These are phyloP conservation scores for Pogonocherus hispidulus DNA, from an alignment of 2,888 invertebrate genomes.

Conservation along the genomic window DNA sequence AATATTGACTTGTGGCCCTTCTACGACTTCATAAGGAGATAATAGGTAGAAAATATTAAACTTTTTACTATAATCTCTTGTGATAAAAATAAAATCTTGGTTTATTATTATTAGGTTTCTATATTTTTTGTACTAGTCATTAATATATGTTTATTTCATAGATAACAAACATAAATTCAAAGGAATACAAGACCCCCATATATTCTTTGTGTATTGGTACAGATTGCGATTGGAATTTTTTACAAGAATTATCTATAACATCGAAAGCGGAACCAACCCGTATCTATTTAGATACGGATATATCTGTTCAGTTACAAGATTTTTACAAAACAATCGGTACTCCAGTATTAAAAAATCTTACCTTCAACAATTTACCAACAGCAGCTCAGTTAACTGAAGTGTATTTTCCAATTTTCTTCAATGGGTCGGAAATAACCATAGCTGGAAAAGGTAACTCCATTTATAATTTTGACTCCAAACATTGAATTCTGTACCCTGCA, in stretches of 20 bases:
- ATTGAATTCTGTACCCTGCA: no score
- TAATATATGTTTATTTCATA: constrained; percentile 33
- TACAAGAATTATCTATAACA: constrained; percentile 74
- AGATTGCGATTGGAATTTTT: constrained; percentile 75
- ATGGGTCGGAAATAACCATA: constrained; percentile 75
- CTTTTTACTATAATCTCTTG: no score
- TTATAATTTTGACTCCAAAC: not conserved
- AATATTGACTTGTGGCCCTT: no score
- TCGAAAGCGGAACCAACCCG: constrained; percentile 76
- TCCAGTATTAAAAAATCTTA: constrained; percentile 75
- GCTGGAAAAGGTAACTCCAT: constrained; percentile 66
- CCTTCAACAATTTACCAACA: constrained; percentile 71
- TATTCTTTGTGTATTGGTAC: constrained; percentile 78
- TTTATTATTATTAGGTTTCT: no score
- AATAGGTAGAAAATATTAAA: no score
- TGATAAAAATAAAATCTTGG: no score
- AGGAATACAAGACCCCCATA: constrained; percentile 66
- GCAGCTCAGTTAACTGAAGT: constrained; percentile 68
- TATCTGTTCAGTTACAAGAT: constrained; percentile 74
- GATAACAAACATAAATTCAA: constrained; percentile 68
- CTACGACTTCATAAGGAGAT: no score
- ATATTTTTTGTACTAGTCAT: no score
- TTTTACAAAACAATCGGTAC: constrained; percentile 78
- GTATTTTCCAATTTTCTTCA: constrained; percentile 72
- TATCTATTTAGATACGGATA: constrained; percentile 75